phyloP scores from a whole-genome alignment of 2,113 vertebrate species.

The Elanus axillaris region DNA sequence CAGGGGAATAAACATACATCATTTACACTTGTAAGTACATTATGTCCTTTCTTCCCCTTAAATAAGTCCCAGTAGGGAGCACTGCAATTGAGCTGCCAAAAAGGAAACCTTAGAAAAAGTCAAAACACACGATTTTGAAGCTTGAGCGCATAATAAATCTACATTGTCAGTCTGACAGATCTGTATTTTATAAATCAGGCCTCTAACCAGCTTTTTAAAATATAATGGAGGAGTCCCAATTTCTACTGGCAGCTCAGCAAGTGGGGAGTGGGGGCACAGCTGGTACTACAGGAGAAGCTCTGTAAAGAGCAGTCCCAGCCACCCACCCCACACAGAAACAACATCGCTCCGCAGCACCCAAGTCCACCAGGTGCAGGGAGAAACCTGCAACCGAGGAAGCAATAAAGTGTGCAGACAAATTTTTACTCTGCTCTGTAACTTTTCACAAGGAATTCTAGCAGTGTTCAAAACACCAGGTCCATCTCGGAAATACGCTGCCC shows the following conservation, averaged over 20 bases:
- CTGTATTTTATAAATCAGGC: conserved; percentile 1
- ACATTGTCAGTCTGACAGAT: neutral
- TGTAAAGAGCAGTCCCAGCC: neutral
- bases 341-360: neutral
- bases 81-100: conserved; percentile 28
- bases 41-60: neutral
- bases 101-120: conserved; percentile 12
- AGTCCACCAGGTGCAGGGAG: neutral
- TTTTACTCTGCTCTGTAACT: neutral
- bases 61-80: conserved; percentile 1
- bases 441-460: neutral
- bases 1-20: conserved; percentile 23
- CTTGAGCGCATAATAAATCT: neutral
- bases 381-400: neutral
- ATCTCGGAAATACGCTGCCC: neutral
- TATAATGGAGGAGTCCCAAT: neutral
- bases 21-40: conserved; percentile 32
- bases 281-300: neutral
- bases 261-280: neutral
- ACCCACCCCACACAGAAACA: neutral
- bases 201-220: neutral
- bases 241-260: neutral
- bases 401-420: accelerated
- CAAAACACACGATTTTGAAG: neutral
- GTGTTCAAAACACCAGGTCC: accelerated